These are phyloP conservation scores for Turdus rufiventris DNA, from an alignment of 2,113 vertebrate species.

Conservation along the genomic window DNA sequence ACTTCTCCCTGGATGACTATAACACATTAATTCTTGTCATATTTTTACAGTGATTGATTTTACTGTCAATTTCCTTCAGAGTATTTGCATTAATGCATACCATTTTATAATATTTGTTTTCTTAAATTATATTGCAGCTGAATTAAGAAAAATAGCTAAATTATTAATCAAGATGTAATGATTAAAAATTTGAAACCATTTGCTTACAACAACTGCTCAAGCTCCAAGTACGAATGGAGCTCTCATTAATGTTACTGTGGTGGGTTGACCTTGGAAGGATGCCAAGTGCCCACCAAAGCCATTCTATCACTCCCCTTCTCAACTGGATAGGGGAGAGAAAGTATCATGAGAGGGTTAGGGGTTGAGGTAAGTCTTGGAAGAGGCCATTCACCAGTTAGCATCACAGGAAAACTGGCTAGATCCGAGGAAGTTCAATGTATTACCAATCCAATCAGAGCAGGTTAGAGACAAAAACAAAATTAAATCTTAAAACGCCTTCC, in stretches of 20 bases:
- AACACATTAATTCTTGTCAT: background rate
- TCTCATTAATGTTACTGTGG: background rate
- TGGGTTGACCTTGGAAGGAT: background rate
- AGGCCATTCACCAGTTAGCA: background rate
- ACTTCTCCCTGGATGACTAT: background rate
- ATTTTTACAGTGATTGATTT: constrained; percentile 20
- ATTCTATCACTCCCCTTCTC: background rate
- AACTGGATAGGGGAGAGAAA: background rate
- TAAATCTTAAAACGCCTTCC: background rate
- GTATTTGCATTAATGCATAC: background rate
- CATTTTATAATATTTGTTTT: background rate
- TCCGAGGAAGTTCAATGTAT: background rate
- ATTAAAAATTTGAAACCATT: background rate
- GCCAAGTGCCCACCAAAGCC: background rate
- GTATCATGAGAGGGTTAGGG: accelerated
- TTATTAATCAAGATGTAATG: background rate
- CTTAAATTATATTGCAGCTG: background rate
- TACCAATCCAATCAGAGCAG: background rate
- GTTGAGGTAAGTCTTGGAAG: background rate
- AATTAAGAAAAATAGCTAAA: constrained; percentile 20
- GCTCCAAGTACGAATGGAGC: background rate
- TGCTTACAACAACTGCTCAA: background rate
- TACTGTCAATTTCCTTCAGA: background rate
- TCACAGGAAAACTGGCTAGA: background rate
- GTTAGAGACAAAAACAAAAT: background rate